These are phyloP conservation scores for Syrmaticus mikado DNA, from an alignment of 2,113 vertebrate genomes.

Conservation along the genomic window DNA sequence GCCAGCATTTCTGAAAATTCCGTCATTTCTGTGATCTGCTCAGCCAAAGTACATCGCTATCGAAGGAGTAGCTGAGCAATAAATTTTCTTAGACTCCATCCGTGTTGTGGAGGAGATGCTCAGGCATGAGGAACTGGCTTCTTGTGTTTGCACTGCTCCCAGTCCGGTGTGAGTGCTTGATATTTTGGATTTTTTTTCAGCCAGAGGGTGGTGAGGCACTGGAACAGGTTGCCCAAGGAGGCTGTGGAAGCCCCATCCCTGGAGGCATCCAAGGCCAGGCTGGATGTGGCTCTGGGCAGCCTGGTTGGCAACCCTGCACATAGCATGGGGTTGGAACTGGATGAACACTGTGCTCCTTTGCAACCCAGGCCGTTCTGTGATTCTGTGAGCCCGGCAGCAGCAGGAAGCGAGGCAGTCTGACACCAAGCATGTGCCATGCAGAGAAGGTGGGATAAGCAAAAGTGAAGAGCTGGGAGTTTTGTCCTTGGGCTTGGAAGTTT, in stretches of 20 bases:
- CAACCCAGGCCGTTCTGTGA: too few species aligned
- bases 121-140: fast-evolving
- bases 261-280: too few species aligned
- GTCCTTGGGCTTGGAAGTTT: fast-evolving
- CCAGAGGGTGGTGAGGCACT: too few species aligned
- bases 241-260: too few species aligned
- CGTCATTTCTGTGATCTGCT: fast-evolving
- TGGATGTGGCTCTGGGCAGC: too few species aligned
- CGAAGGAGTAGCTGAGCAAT: neutral
- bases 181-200: neutral
- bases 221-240: too few species aligned
- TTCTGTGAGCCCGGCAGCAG: neutral
- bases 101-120: fast-evolving
- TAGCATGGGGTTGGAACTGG: too few species aligned
- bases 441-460: neutral
- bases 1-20: neutral
- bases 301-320: too few species aligned
- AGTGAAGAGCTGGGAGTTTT: fast-evolving
- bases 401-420: neutral
- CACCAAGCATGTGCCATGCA: fast-evolving
- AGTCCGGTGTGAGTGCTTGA: neutral
- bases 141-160: neutral
- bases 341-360: too few species aligned
- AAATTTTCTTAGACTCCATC: neutral
- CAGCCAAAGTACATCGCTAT: neutral